Evolutionary conservation across 1,140 invertebrate species (phyloP).

Genomic region (Lepidurus apus): DNA sequence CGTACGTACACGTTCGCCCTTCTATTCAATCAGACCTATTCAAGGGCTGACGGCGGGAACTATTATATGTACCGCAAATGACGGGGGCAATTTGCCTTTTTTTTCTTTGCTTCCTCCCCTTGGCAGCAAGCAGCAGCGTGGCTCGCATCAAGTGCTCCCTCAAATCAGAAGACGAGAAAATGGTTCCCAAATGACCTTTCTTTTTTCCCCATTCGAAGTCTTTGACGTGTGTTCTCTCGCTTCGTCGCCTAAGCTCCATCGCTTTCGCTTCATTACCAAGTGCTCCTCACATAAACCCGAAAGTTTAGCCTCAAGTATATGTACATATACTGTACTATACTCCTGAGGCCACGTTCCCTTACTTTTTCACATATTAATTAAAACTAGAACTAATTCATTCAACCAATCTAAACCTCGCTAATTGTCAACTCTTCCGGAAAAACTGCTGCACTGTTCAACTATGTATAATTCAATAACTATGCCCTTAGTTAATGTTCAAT

Average conservation of each 20-base stretch:
- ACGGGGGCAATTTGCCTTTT: conserved; percentile 2
- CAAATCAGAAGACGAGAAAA: conserved; percentile 1
- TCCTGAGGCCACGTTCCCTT: no score
- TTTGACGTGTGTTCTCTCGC: conserved; percentile 4
- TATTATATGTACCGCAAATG: conserved; percentile 14
- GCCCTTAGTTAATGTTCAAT: no score
- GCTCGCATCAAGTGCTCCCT: conserved; percentile 13
- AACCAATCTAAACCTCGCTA: no score
- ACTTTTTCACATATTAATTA: no score
- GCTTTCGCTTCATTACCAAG: not conserved
- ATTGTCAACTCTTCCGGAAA: no score
- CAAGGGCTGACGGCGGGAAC: conserved; percentile 11
- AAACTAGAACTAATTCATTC: no score
- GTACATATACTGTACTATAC: no score
- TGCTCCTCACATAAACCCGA: not conserved
- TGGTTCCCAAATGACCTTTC: not conserved
- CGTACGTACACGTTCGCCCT: not conserved
- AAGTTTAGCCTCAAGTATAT: no score
- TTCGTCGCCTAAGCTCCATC: conserved; percentile 5
- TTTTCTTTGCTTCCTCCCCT: not conserved
- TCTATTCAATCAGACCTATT: conserved; percentile 15
- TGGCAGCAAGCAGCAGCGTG: not conserved
- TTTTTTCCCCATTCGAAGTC: not conserved
- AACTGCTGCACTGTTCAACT: no score
- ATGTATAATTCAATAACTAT: no score